A percentile compares a stretch with the other conserved stretches of the same genome.
These are phyloP conservation scores for Drosophila nasuta DNA, from an alignment of 1,140 invertebrate species.

Conservation along the genomic window DNA sequence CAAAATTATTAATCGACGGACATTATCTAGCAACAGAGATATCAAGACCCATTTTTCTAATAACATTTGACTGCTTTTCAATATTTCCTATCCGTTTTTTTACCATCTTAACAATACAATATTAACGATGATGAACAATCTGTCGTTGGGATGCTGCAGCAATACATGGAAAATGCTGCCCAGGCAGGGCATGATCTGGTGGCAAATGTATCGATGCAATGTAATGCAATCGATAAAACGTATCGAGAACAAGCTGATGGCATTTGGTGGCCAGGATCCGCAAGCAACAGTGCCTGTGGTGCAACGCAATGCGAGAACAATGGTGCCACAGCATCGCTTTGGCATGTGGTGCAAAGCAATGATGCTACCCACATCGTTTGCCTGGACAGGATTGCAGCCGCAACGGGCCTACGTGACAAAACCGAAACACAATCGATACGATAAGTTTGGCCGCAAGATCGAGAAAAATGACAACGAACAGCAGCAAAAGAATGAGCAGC, in stretches of 20 bases:
- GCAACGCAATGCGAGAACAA: not conserved
- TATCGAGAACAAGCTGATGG: too few relatives aligned
- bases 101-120: too few relatives aligned
- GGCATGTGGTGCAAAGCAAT: not conserved
- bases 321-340: not conserved
- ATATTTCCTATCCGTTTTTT: too few relatives aligned
- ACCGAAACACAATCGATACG: not conserved
- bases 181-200: too few relatives aligned
- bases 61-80: too few relatives aligned
- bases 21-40: too few relatives aligned
- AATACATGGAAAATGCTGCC: too few relatives aligned
- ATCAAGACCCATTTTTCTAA: too few relatives aligned
- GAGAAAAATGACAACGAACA: not conserved
- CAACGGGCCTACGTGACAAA: conserved; percentile 21
- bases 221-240: too few relatives aligned
- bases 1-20: conserved; percentile 8
- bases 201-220: too few relatives aligned
- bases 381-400: conserved; percentile 21
- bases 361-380: conserved; percentile 16
- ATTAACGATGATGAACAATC: too few relatives aligned
- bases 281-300: not conserved
- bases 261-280: not conserved
- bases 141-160: too few relatives aligned
- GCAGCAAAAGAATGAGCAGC: not conserved
- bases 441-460: conserved; percentile 1